A percentile compares a stretch with the other conserved stretches of the same genome.
These are phyloP conservation scores for Lacanobia oleracea DNA, from an alignment of 2,888 invertebrate species.

Conservation along the genomic window DNA sequence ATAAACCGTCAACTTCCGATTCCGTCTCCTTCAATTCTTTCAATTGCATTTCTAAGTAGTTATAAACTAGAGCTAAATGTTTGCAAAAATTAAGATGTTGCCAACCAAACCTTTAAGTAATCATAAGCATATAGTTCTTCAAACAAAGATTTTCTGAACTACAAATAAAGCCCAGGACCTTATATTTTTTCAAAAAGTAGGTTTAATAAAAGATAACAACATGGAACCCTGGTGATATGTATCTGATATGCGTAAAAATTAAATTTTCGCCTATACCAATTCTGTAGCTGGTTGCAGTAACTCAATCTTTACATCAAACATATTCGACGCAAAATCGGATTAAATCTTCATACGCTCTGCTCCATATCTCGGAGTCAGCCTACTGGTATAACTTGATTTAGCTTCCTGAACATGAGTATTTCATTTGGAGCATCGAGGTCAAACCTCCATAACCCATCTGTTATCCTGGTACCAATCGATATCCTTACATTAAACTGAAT, in stretches of 20 bases:
- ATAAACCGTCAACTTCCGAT: too few species aligned
- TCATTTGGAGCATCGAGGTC: neutral
- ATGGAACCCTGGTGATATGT: too few species aligned
- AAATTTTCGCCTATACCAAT: neutral
- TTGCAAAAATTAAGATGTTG: too few species aligned
- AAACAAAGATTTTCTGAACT: too few species aligned
- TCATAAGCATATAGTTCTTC: too few species aligned
- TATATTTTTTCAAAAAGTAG: too few species aligned
- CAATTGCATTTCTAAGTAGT: too few species aligned
- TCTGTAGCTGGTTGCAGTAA: neutral
- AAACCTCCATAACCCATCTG: neutral
- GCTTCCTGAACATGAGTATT: slow-evolving; percentile 14
- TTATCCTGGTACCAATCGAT: slow-evolving; percentile 16
- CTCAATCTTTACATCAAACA: slow-evolving; percentile 13
- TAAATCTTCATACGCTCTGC: slow-evolving; percentile 23
- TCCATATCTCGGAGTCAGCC: slow-evolving; percentile 7
- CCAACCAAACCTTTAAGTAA: too few species aligned
- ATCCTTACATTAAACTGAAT: neutral
- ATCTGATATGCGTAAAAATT: neutral
- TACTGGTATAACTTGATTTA: slow-evolving; percentile 15
- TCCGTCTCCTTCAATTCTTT: too few species aligned
- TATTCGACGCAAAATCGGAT: slow-evolving; percentile 23
- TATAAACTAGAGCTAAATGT: too few species aligned
- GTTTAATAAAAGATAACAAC: too few species aligned
- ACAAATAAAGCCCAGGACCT: too few species aligned